These are phyloP conservation scores for Neodiprion pinetum DNA, from an alignment of 1,140 invertebrate species.

Conservation along the genomic window DNA sequence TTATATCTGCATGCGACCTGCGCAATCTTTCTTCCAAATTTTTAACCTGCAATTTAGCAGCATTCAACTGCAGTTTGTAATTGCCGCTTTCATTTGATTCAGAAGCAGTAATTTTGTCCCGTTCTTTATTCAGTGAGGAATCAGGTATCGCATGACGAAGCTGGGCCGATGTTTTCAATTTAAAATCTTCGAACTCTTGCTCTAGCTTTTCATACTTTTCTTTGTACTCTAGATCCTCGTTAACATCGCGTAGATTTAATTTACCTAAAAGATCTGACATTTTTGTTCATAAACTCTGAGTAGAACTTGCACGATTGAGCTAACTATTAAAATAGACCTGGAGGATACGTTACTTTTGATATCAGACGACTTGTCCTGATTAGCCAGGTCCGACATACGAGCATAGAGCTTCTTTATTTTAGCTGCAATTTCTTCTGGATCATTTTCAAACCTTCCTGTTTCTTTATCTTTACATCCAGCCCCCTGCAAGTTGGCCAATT, in stretches of 20 bases:
- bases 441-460: constrained; percentile 31
- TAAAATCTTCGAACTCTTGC: constrained; percentile 59
- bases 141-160: constrained; percentile 57
- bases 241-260: constrained; percentile 42
- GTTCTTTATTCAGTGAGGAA: constrained; percentile 27
- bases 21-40: constrained; percentile 72
- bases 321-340: neutral
- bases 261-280: constrained; percentile 46
- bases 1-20: constrained; percentile 67
- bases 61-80: constrained; percentile 53
- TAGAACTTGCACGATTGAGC: neutral
- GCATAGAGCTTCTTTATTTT: constrained; percentile 51
- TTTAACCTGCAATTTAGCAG: constrained; percentile 67
- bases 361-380: constrained; percentile 42
- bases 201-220: constrained; percentile 60
- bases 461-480: constrained; percentile 50
- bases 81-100: constrained; percentile 48
- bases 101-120: constrained; percentile 36
- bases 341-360: constrained; percentile 44
- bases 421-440: constrained; percentile 45
- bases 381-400: constrained; percentile 49
- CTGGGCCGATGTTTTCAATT: constrained; percentile 49
- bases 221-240: constrained; percentile 52
- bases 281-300: constrained; percentile 6
- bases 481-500: constrained; percentile 49